These are phyloP conservation scores for Operophtera brumata DNA, from an alignment of 2,888 invertebrate species.

Conservation along the genomic window DNA sequence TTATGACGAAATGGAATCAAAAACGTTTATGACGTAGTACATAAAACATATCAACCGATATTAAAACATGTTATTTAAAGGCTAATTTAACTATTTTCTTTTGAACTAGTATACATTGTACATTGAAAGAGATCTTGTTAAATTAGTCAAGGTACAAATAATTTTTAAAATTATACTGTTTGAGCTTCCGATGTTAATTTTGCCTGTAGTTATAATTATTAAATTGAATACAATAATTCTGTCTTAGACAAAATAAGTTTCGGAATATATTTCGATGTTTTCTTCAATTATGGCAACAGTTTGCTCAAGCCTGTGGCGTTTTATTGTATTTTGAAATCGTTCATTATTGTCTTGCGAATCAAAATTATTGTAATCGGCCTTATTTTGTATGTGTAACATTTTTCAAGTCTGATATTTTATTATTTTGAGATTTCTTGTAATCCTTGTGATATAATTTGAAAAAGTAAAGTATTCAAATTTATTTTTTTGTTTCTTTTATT, in stretches of 20 bases:
- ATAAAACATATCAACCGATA: slow-evolving; percentile 74
- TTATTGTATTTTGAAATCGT: slow-evolving; percentile 36
- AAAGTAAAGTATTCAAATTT: slow-evolving; percentile 65
- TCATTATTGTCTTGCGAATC: slow-evolving; percentile 20
- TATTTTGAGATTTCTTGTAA: slow-evolving; percentile 69
- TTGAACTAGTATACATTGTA: slow-evolving; percentile 28
- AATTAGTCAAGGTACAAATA: slow-evolving; percentile 31
- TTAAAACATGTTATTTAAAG: slow-evolving; percentile 51
- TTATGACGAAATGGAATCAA: slow-evolving; percentile 58
- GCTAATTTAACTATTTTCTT: slow-evolving; percentile 42
- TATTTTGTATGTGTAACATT: slow-evolving; percentile 47
- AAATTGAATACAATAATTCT: slow-evolving; percentile 59
- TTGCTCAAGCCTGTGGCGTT: slow-evolving; percentile 67
- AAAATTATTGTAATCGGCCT: slow-evolving; percentile 37
- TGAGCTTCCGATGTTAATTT: slow-evolving; percentile 72
- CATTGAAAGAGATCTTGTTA: slow-evolving; percentile 27
- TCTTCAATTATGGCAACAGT: slow-evolving; percentile 64
- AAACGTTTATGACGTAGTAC: slow-evolving; percentile 70
- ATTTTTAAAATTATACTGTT: slow-evolving; percentile 43
- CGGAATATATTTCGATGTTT: slow-evolving; percentile 46
- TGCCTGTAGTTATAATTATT: slow-evolving; percentile 52
- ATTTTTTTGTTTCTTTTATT: slow-evolving; percentile 65
- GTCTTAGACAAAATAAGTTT: slow-evolving; percentile 62
- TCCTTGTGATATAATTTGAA: slow-evolving; percentile 68
- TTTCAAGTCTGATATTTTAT: slow-evolving; percentile 56